These are phyloP conservation scores for Lysandra bellargus DNA, from an alignment of 2,888 invertebrate genomes.

Conservation along the genomic window DNA sequence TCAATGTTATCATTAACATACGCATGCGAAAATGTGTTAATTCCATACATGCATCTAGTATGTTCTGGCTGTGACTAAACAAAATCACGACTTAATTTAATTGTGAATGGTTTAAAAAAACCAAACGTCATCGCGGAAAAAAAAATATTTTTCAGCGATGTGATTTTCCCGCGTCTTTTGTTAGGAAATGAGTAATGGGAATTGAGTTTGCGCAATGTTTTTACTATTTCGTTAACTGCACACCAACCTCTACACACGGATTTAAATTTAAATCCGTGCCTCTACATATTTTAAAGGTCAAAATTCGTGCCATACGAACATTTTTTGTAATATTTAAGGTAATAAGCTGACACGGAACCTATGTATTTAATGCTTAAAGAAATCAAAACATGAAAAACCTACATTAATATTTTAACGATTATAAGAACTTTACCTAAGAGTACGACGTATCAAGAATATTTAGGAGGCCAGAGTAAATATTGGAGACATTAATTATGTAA, in stretches of 20 bases:
- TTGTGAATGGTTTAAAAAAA: neutral
- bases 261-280: too few relatives aligned
- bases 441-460: too few relatives aligned
- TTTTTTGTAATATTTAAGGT: too few relatives aligned
- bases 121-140: neutral
- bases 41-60: too few relatives aligned
- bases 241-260: neutral
- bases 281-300: neutral
- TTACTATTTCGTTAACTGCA: neutral
- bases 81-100: neutral
- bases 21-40: neutral
- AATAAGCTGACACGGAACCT: too few relatives aligned
- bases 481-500: neutral
- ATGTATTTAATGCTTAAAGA: too few relatives aligned
- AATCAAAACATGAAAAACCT: too few relatives aligned
- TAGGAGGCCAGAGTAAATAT: neutral
- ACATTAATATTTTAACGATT: too few relatives aligned
- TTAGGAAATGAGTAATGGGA: neutral
- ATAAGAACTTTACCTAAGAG: too few relatives aligned
- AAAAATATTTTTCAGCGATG: neutral
- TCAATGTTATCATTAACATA: neutral
- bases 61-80: neutral
- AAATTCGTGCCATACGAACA: too few relatives aligned
- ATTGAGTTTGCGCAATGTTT: neutral
- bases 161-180: slow-evolving; percentile 3